Conservation (phyloP, 92 coral and sea anemone genomes). For the Meandrina meandrites region DNA sequence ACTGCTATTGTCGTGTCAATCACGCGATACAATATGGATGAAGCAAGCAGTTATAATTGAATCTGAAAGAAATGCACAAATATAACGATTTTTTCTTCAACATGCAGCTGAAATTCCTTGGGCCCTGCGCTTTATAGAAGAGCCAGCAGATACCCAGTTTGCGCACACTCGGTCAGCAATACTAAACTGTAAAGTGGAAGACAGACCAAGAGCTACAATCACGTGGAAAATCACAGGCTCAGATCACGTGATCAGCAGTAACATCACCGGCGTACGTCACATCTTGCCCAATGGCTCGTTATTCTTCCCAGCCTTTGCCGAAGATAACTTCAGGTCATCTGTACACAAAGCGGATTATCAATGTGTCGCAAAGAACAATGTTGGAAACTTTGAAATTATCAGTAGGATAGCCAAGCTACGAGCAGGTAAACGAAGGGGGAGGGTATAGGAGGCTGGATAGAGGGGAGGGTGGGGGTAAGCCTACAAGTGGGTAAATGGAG, state of each 20-base stretch:
- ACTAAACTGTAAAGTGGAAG: constrained; percentile 76
- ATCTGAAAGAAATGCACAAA: not conserved
- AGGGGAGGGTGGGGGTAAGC: not conserved
- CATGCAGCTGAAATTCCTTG: constrained; percentile 62
- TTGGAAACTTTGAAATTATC: constrained; percentile 61
- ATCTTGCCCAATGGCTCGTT: constrained; percentile 83
- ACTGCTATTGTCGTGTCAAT: not conserved
- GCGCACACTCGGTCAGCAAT: constrained; percentile 88
- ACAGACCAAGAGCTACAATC: constrained; percentile 68
- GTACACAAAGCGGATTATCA: constrained; percentile 85
- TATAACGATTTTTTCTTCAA: not conserved
- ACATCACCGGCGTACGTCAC: constrained; percentile 79
- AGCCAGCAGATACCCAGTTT: constrained; percentile 93
- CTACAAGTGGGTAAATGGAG: too few relatives aligned
- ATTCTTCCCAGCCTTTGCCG: constrained; percentile 86
- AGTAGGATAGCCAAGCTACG: constrained; percentile 82
- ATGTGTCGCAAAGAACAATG: constrained; percentile 75
- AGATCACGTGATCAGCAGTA: constrained; percentile 42
- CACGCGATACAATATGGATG: not conserved
- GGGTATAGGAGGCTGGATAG: not conserved
- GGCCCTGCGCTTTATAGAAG: constrained; percentile 85
- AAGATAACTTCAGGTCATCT: constrained; percentile 56
- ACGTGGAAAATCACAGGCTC: constrained; percentile 76
- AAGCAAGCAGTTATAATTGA: not conserved
- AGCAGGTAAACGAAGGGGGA: constrained; percentile 67